Percentiles rank a stretch among this genome's conserved stretches.
Evolutionary conservation across 2,797 vertebrate genomes (phyloP).

Genomic region (Hemibagrus guttatus): DNA sequence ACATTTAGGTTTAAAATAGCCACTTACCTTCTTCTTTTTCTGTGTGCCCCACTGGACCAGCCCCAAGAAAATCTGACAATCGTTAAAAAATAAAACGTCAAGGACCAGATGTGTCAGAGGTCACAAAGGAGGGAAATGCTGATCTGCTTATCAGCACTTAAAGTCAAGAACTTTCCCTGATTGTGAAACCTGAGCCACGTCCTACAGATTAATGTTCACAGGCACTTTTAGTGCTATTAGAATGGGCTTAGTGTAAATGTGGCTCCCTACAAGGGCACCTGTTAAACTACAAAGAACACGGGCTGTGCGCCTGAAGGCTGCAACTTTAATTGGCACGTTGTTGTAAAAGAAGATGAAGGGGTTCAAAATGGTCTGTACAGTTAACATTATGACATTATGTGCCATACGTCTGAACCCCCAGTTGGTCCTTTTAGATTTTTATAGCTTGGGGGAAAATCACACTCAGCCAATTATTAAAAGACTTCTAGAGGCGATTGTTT

Average conservation of each 20-base stretch:
- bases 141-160: constrained; percentile 64
- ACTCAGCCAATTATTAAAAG: constrained; percentile 61
- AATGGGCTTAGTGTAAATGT: constrained; percentile 48
- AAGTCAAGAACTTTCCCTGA: constrained; percentile 62
- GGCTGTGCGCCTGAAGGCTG: constrained; percentile 52
- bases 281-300: constrained; percentile 79
- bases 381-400: constrained; percentile 48
- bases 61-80: constrained; percentile 74
- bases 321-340: constrained; percentile 41
- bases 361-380: constrained; percentile 48
- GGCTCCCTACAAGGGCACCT: constrained; percentile 62
- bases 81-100: constrained; percentile 57
- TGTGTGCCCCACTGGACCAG: constrained; percentile 71
- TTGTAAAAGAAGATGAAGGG: constrained; percentile 62
- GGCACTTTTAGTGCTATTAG: constrained; percentile 62
- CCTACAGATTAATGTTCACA: constrained; percentile 60
- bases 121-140: constrained; percentile 61
- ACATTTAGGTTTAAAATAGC: constrained; percentile 30
- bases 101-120: constrained; percentile 68
- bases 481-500: constrained; percentile 24
- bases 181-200: constrained; percentile 57
- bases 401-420: constrained; percentile 51
- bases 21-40: constrained; percentile 64
- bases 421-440: constrained; percentile 66
- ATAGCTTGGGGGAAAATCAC: constrained; percentile 56